Evolutionary conservation across 1,140 invertebrate genomes (phyloP), one percentile per base, ranked within the genome.

Genomic region (Tyrophagus putrescentiae): DNA sequence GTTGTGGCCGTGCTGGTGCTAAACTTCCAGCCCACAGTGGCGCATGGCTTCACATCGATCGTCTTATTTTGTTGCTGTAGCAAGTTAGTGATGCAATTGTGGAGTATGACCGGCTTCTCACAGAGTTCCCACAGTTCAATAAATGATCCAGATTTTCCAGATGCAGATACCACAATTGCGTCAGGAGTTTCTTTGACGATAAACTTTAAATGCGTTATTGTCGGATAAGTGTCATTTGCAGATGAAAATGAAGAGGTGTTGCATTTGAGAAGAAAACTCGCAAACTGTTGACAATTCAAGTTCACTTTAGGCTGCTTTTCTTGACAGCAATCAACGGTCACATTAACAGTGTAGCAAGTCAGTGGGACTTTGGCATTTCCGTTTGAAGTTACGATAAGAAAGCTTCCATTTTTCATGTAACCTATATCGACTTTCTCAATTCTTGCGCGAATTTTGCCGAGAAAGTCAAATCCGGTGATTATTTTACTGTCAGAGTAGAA

Each of bases 71-170:
- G 23, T 13, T 36, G 25, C 50, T 60, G 23, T 31, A 25, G 13
- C 52, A 44, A 31, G 50, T 34, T 42, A 39, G 60, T 5, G 11
- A 29, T n/a, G 74, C 78, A 68, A 87, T 85, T 83, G 70, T 91
- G 85, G 0, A 91, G 78, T 0, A 78, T 79, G 60, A 87, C 78
- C 4, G 82, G 76, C 45, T 87, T 82, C 67, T 90, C 85, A 5
- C 81, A 76, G 5, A 92, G 72, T 66, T 88, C 85, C 88, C 89
- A 94, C 5, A 91, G 77, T 70, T 91, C 64, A 50, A 64, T 33
- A 13, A 50, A 42, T 27, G 59, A 61, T 9, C 52, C 56, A 0
- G 9, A 16, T 18, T 28, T 21, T 54, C 67, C 73, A 56, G 77
- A 82, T 39, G 80, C 82, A 39, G 80, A 78, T 7, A 88, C 79